phyloP scores from a whole-genome alignment of 2,888 invertebrate genomes.

The Yponomeuta cagnagella region DNA sequence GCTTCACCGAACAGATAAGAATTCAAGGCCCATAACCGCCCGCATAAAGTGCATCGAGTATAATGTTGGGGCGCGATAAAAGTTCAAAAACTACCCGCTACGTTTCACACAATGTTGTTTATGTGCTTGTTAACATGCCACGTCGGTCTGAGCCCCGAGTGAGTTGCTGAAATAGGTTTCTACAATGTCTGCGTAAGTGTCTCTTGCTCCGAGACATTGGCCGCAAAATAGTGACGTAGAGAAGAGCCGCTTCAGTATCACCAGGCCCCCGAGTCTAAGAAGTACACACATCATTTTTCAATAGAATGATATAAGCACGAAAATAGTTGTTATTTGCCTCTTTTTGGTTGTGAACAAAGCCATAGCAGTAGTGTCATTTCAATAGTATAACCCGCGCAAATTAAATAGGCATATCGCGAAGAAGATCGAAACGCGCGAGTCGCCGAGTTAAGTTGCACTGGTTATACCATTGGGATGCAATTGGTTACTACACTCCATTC shows the following conservation, averaged over 20 bases:
- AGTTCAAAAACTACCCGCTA: background rate
- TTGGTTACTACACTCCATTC: too few species aligned
- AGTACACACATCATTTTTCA: too few species aligned
- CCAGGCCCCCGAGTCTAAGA: too few species aligned
- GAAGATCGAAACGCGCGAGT: too few species aligned
- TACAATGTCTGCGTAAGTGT: background rate
- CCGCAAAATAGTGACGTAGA: background rate
- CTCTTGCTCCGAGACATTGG: background rate
- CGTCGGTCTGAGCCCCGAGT: background rate
- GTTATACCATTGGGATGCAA: too few species aligned
- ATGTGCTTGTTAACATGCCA: conserved; percentile 4
- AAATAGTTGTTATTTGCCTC: too few species aligned
- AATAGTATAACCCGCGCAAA: too few species aligned
- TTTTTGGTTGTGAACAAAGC: too few species aligned
- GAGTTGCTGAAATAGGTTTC: conserved; percentile 1
- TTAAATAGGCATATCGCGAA: too few species aligned
- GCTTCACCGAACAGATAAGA: background rate
- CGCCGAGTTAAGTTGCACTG: too few species aligned
- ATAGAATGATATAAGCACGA: too few species aligned
- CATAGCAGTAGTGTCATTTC: too few species aligned
- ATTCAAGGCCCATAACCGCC: background rate
- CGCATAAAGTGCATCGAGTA: background rate
- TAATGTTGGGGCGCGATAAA: conserved; percentile 1
- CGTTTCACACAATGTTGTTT: conserved; percentile 5
- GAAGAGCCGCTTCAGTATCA: background rate